phyloP scores from a whole-genome alignment of 2,113 vertebrate genomes.

The Elephas maximus region DNA sequence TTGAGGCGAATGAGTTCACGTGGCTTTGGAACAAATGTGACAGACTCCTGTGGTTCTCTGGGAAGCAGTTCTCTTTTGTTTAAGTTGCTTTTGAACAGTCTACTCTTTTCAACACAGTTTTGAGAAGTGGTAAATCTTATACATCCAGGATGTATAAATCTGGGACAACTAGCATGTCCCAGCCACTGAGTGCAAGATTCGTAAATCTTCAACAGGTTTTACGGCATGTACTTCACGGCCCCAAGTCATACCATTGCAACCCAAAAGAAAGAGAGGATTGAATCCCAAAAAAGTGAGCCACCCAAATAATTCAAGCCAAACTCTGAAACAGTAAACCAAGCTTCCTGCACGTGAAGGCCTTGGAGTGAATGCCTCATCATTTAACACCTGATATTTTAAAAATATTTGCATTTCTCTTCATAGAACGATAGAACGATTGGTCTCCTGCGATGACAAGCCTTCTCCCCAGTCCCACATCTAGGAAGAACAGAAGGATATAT shows the following conservation, averaged over 20 bases:
- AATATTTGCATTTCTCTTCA: neutral
- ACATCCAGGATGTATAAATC: no score
- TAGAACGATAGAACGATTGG: neutral
- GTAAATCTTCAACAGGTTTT: neutral
- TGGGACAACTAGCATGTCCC: neutral
- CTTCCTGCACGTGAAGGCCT: neutral
- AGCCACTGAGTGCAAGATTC: neutral
- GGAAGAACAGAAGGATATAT: neutral
- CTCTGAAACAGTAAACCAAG: neutral
- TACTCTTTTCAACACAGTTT: neutral
- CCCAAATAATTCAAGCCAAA: no score
- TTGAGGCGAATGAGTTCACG: neutral
- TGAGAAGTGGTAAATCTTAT: neutral
- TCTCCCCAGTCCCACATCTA: neutral
- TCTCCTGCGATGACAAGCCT: neutral
- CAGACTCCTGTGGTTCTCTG: neutral
- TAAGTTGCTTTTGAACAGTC: neutral
- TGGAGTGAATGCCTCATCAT: constrained; percentile 15
- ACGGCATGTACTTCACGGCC: accelerated
- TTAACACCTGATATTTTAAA: constrained; percentile 6
- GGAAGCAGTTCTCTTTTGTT: neutral
- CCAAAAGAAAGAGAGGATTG: neutral
- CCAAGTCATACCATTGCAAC: neutral
- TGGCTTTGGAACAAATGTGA: neutral
- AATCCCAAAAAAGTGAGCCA: no score